Base-by-base conservation (phyloP, 2,888 invertebrate genomes). In the Erebia palarica region DNA sequence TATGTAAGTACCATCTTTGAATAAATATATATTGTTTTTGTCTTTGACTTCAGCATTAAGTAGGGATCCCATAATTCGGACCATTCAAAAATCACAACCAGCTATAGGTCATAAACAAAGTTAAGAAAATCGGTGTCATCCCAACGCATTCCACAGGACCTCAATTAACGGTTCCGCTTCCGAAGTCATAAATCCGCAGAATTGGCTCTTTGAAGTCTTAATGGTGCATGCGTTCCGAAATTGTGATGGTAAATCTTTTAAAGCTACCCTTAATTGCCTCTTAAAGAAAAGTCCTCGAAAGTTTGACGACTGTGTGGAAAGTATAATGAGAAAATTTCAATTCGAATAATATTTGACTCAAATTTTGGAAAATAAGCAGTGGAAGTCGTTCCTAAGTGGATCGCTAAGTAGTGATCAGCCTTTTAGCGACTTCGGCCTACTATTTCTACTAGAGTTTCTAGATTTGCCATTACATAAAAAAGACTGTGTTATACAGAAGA, bases 121-220 rank as follows among this genome's bases (percentile, higher is more conserved):
- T 53, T 16, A 16, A 14, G 5, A 60, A 61, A 47, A 18, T 11
- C 14, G 42, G 36, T n/a, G 27, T 51, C 58, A 68, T 72, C 21
- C 55, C 7, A 44, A 70, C 65, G 70, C 68, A 69, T 44, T 68
- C 58, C 74, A 70, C 63, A 65, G 36, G 68, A 59, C 58, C 61
- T 47, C 65, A 70, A 70, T 70, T 72, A 70, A 69, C 60, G 67
- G 67, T 66, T 66, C 61, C 7, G 49, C 61, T 66, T 66, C 61
- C 10, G 55, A 65, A 65, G 68, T 14, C 65, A 68, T 74, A 71
- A 74, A 72, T 74, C 68, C 53, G 16, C 51, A 53, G 65, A 70
- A 72, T 68, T 67, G 53, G 70, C 42, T 51, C 63, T 73, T 70
- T 66, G 64, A 68, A 72, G 70, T 72, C 65, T 69, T 70, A 74